These are phyloP conservation scores for Antheraea assamensis DNA, from an alignment of 2,888 invertebrate species.

Conservation along the genomic window DNA sequence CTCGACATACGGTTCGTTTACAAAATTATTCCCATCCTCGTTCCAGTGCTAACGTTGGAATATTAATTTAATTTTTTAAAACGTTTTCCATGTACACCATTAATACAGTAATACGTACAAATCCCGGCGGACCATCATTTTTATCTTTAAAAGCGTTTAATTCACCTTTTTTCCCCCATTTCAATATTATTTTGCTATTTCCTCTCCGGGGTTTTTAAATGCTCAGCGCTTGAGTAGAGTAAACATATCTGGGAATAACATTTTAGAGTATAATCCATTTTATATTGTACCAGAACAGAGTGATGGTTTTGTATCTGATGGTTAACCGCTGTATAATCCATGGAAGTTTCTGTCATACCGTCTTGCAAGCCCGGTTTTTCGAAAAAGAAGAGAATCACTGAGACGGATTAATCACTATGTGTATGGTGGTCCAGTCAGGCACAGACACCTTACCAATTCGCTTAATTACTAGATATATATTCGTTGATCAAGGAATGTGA, in stretches of 20 bases:
- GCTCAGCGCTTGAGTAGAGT: slow-evolving; percentile 4
- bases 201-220: slow-evolving; percentile 4
- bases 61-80: slow-evolving; percentile 13
- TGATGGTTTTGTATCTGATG: not conserved
- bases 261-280: not conserved
- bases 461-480: too few relatives aligned
- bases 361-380: too few relatives aligned
- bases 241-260: not conserved
- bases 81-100: slow-evolving; percentile 11
- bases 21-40: not conserved
- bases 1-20: not conserved
- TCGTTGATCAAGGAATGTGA: too few relatives aligned
- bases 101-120: slow-evolving; percentile 14
- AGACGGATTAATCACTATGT: too few relatives aligned
- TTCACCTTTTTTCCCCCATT: slow-evolving; percentile 1
- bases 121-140: slow-evolving; percentile 7
- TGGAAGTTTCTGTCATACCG: too few relatives aligned
- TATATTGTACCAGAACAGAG: not conserved
- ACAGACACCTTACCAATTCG: too few relatives aligned
- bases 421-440: too few relatives aligned
- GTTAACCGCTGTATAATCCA: too few relatives aligned
- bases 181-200: slow-evolving; percentile 10
- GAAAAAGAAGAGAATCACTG: too few relatives aligned
- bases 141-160: slow-evolving; percentile 15
- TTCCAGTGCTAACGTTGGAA: not conserved